A percentile compares a stretch with the other conserved stretches of the same genome.
Conservation (phyloP, 1,140 invertebrate species). For the Macrobrachium nipponense region DNA sequence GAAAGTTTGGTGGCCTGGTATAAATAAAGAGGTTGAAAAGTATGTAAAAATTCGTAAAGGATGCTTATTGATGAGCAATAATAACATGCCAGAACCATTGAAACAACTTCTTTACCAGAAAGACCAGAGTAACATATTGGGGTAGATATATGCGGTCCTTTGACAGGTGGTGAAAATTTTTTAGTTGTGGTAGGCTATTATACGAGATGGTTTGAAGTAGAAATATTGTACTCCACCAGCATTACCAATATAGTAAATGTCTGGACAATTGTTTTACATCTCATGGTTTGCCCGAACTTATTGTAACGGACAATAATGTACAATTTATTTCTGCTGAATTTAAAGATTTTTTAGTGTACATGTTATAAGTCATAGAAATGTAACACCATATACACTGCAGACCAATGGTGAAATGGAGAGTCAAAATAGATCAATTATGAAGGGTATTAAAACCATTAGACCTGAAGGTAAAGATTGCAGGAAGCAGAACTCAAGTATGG, state of each 20-base stretch:
- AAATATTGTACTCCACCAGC: too few species aligned
- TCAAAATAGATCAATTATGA: neutral
- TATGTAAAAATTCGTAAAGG: constrained; percentile 3
- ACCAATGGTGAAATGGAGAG: constrained; percentile 13
- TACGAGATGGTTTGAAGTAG: too few species aligned
- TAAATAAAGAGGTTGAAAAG: neutral
- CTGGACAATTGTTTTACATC: neutral
- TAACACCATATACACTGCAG: too few species aligned
- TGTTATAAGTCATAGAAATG: too few species aligned
- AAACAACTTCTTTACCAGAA: neutral
- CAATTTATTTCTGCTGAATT: too few species aligned
- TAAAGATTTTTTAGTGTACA: too few species aligned
- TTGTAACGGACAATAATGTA: too few species aligned
- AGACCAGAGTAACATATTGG: constrained; percentile 15
- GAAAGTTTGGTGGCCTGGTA: constrained; percentile 13
- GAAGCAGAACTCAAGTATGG: constrained; percentile 7
- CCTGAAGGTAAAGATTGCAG: neutral
- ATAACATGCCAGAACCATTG: constrained; percentile 6
- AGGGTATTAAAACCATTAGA: neutral
- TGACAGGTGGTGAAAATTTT: neutral
- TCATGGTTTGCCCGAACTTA: too few species aligned
- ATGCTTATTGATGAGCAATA: neutral
- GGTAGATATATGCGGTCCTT: constrained; percentile 3
- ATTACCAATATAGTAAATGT: too few species aligned
- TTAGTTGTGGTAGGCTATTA: too few species aligned